Percentiles rank a stretch among this genome's conserved stretches.
These are phyloP conservation scores for Drosophila neonasuta DNA, from an alignment of 2,888 invertebrate species.

Conservation along the genomic window DNA sequence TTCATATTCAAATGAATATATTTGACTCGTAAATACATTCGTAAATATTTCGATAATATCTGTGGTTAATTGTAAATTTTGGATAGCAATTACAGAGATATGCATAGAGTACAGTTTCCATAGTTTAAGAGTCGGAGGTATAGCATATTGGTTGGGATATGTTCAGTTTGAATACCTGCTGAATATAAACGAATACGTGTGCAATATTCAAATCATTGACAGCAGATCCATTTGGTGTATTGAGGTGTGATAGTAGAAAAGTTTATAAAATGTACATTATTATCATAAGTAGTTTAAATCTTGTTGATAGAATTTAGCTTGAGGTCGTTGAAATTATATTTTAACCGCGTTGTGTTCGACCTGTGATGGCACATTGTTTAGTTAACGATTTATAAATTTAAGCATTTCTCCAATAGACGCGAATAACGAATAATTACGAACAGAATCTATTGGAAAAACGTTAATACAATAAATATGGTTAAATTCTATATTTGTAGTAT, in stretches of 20 bases:
- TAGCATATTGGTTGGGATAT: constrained; percentile 62
- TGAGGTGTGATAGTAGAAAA: constrained; percentile 31
- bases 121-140: constrained; percentile 61
- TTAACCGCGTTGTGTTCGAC: constrained; percentile 29
- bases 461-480: constrained; percentile 36
- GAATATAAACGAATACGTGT: constrained; percentile 4
- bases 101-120: constrained; percentile 37
- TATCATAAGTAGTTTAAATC: constrained; percentile 18
- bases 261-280: constrained; percentile 42
- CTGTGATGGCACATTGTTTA: constrained; percentile 55
- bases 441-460: constrained; percentile 29
- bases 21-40: constrained; percentile 32
- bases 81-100: constrained; percentile 43
- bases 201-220: background rate
- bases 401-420: constrained; percentile 29
- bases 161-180: constrained; percentile 30
- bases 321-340: constrained; percentile 38
- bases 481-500: constrained; percentile 28
- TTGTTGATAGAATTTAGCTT: constrained; percentile 32
- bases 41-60: constrained; percentile 46
- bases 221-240: constrained; percentile 18
- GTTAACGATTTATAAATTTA: constrained; percentile 24
- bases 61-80: constrained; percentile 24
- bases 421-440: constrained; percentile 8
- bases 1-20: constrained; percentile 28